These are phyloP conservation scores for Dicaeum eximium DNA, from an alignment of 2,113 vertebrate species.

Conservation along the genomic window DNA sequence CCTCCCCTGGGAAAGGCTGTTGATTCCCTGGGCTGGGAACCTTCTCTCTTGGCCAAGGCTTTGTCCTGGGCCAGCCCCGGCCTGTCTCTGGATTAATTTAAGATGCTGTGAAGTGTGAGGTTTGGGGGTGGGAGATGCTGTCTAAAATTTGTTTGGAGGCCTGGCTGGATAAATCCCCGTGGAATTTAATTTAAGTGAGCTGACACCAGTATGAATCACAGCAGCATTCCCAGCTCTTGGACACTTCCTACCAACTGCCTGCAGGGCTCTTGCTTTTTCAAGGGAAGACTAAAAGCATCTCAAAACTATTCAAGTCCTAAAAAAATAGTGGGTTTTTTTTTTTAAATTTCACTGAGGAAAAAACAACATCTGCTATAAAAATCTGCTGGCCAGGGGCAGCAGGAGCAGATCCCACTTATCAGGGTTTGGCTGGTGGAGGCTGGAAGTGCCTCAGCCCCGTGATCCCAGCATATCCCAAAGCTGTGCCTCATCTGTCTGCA, in stretches of 20 bases:
- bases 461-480: accelerated
- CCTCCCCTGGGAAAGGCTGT: background rate
- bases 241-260: background rate
- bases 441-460: background rate
- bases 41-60: background rate
- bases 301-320: background rate
- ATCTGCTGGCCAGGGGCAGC: background rate
- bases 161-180: conserved; percentile 28
- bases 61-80: background rate
- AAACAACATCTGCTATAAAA: conserved; percentile 58
- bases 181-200: conserved; percentile 47
- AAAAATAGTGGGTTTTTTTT: background rate
- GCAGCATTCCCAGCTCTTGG: background rate
- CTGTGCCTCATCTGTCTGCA: conserved; percentile 19
- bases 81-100: background rate
- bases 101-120: conserved; percentile 12
- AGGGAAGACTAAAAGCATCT: conserved; percentile 17
- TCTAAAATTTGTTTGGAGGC: background rate
- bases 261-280: background rate
- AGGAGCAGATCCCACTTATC: background rate
- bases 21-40: background rate
- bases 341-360: background rate
- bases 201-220: conserved; percentile 8
- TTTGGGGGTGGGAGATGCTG: background rate
- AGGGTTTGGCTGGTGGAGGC: background rate